A percentile compares a stretch with the other conserved stretches of the same genome.
Conservation (phyloP, 2,797 vertebrate species). For the Xenops minutus region DNA sequence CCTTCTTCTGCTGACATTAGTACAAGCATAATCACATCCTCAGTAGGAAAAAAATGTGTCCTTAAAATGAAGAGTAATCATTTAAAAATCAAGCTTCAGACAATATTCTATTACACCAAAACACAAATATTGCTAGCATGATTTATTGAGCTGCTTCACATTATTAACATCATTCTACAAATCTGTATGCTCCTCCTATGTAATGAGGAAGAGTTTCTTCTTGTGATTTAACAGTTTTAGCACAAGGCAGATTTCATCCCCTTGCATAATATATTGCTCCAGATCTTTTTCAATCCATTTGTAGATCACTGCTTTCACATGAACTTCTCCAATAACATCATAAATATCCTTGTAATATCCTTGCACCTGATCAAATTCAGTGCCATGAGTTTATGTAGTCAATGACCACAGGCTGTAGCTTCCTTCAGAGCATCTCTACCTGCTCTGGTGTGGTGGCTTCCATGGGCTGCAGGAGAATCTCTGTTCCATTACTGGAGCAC, state of each 20-base stretch:
- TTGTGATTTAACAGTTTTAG: slow-evolving; percentile 71
- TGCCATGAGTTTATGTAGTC: not conserved
- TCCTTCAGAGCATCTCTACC: not conserved
- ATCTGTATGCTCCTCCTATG: not conserved
- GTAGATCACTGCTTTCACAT: not conserved
- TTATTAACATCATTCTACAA: not conserved
- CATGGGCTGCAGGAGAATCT: not conserved
- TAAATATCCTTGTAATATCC: not conserved
- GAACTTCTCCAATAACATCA: not conserved
- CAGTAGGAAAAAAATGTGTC: not conserved
- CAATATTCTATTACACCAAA: not conserved
- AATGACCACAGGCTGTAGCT: not conserved
- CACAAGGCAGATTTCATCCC: slow-evolving; percentile 72
- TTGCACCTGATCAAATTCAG: not conserved
- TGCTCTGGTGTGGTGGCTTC: accelerated
- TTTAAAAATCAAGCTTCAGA: not conserved
- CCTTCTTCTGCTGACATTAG: not conserved
- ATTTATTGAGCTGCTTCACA: not conserved
- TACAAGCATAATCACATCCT: not conserved
- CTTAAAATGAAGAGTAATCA: not conserved
- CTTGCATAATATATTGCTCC: slow-evolving; percentile 74
- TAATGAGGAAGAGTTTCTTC: slow-evolving; percentile 79
- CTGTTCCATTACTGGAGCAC: not conserved
- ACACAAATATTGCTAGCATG: not conserved
- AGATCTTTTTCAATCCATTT: not conserved